These are phyloP conservation scores for Furnarius figulus DNA, from an alignment of 2,113 vertebrate species.

Conservation along the genomic window DNA sequence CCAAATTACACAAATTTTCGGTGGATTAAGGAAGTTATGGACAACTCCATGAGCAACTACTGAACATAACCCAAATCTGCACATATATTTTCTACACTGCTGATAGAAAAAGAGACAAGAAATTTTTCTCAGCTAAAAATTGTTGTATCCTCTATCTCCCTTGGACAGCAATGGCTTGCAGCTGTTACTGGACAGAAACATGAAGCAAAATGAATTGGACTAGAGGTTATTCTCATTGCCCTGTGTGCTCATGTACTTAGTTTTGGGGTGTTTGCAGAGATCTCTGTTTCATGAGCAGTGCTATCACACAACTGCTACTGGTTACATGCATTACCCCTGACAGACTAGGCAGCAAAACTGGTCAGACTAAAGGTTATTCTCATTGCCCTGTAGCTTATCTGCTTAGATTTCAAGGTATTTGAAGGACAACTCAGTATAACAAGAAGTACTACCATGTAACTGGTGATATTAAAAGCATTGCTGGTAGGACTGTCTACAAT, in stretches of 20 bases:
- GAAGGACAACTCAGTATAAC: background rate
- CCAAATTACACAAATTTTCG: background rate
- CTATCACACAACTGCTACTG: background rate
- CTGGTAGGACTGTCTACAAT: background rate
- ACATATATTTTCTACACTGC: background rate
- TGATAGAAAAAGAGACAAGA: background rate
- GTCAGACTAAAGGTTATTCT: background rate
- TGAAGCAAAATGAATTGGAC: background rate
- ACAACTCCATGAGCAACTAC: background rate
- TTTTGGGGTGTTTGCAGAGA: background rate
- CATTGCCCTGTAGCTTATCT: background rate
- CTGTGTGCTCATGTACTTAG: background rate
- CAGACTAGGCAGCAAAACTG: accelerated
- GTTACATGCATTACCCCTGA: background rate
- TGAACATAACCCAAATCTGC: background rate
- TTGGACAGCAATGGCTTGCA: background rate
- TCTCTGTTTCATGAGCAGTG: background rate
- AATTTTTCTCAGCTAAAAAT: background rate
- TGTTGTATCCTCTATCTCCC: background rate
- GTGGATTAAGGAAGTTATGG: background rate
- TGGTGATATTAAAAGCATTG: background rate
- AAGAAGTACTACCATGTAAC: background rate
- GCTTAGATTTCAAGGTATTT: background rate
- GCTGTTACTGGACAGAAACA: background rate
- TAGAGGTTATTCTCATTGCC: background rate